These are phyloP conservation scores for Etheostoma cragini DNA, from an alignment of 2,113 vertebrate genomes.

Conservation along the genomic window DNA sequence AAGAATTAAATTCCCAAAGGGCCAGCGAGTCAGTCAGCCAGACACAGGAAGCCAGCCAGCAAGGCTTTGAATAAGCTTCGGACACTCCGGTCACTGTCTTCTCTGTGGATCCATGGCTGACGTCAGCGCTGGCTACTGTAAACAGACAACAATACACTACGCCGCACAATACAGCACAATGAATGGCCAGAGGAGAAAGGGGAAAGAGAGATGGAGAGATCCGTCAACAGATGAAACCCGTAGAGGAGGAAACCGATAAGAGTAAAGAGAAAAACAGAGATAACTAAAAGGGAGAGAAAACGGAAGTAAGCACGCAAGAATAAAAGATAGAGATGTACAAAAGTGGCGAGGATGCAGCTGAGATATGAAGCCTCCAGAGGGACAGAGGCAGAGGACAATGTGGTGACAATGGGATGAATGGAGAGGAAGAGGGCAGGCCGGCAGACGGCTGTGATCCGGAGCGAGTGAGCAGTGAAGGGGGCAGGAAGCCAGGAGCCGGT, in stretches of 20 bases:
- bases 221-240: constrained; percentile 15
- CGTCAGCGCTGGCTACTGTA: constrained; percentile 66
- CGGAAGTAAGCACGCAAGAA: constrained; percentile 29
- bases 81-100: constrained; percentile 27
- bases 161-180: constrained; percentile 39
- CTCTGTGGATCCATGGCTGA: constrained; percentile 48
- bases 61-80: constrained; percentile 28
- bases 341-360: constrained; percentile 31
- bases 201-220: constrained; percentile 35
- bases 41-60: constrained; percentile 52
- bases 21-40: constrained; percentile 63
- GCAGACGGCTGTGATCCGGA: constrained; percentile 68
- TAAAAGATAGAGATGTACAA: constrained; percentile 49
- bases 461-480: constrained; percentile 46
- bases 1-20: constrained; percentile 70
- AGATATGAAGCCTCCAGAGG: constrained; percentile 52
- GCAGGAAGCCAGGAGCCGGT: constrained; percentile 61
- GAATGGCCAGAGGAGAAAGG: constrained; percentile 32
- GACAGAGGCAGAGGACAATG: constrained; percentile 54
- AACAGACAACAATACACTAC: constrained; percentile 48
- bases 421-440: constrained; percentile 58
- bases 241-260: constrained; percentile 24
- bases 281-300: constrained; percentile 30
- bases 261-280: constrained; percentile 19
- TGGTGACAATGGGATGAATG: constrained; percentile 71